These are phyloP conservation scores for Oxystoma pomonae DNA, from an alignment of 2,888 invertebrate species.

Conservation along the genomic window DNA sequence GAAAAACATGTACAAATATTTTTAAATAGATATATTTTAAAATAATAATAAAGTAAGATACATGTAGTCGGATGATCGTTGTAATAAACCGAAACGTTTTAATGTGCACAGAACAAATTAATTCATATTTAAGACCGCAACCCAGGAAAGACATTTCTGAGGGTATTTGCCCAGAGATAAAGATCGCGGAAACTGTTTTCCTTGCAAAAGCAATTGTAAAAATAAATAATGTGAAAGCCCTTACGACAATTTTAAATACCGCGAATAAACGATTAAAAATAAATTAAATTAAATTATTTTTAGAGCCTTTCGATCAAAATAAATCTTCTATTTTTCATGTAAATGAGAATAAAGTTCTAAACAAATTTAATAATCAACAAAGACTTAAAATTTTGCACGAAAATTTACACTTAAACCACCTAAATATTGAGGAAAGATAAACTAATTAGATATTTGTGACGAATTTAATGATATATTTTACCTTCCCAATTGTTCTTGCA, in stretches of 20 bases:
- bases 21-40: no score
- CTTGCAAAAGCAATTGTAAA: constrained; percentile 17
- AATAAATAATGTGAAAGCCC: constrained; percentile 7
- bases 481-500: no score
- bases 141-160: constrained; percentile 19
- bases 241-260: constrained; percentile 25
- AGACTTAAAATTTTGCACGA: constrained; percentile 4
- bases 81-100: no score
- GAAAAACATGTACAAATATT: no score
- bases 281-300: constrained; percentile 17
- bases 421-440: constrained; percentile 31
- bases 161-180: constrained; percentile 24
- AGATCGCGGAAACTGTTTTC: constrained; percentile 21
- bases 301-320: constrained; percentile 16
- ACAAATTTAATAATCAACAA: neutral
- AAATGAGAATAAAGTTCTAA: constrained; percentile 3
- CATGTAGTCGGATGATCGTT: no score
- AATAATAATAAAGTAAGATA: no score
- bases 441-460: constrained; percentile 27
- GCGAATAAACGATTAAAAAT: constrained; percentile 22
- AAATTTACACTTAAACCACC: constrained; percentile 24
- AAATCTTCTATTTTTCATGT: neutral
- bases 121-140: no score
- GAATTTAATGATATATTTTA: constrained; percentile 32
- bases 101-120: no score